Base-by-base conservation (phyloP, 2,797 vertebrate species). In the Cheracebus regulus region DNA sequence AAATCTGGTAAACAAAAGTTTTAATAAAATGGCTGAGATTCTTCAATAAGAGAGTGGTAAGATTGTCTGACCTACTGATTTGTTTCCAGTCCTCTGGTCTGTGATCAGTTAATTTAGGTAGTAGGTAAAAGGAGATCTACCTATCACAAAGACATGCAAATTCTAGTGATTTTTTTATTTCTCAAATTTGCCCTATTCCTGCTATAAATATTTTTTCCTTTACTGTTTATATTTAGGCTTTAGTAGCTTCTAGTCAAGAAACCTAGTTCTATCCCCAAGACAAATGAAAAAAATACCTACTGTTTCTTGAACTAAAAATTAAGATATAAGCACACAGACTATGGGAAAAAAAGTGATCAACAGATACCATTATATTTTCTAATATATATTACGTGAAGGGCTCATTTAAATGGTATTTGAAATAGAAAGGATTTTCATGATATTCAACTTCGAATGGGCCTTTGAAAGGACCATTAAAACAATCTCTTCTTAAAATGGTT, bases 11-110 rank as follows among this genome's bases (percentile, higher is more conserved):
- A 39, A 78, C 11, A 67, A n/a, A 90, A 55, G 41, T 84, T 96
- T 89, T 90, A 92, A 88, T 91, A 90, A 93, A 84, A 67, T 88
- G 41, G 55, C 13, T 48, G 22, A 50, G 30, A 72, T 87, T 93
- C 55, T 81, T 20, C 90, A 75, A 80, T 92, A 84, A 44, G 50
- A 91, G 19, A 52, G 19, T 67, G 39, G 9, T 78, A 89, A 83
- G 33, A 7, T 17, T 57, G 12, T 36, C 7, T 33, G 76, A 58
- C 55, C 80, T 95, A n/a, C 57, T 46, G 30, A 83, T 58, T 36
- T 95, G 6, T 88, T 73, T 87, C 72, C 78, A 64, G 36, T 50
- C 39, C 17, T 58, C 33, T 39, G 15, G 22, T 70, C 36, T 81
- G 33, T 19, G 44, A 85, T 55, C 39, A 73, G 30, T 93, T 93